These are phyloP conservation scores for Drosophila yooni DNA, from an alignment of 2,888 invertebrate species.

Conservation along the genomic window DNA sequence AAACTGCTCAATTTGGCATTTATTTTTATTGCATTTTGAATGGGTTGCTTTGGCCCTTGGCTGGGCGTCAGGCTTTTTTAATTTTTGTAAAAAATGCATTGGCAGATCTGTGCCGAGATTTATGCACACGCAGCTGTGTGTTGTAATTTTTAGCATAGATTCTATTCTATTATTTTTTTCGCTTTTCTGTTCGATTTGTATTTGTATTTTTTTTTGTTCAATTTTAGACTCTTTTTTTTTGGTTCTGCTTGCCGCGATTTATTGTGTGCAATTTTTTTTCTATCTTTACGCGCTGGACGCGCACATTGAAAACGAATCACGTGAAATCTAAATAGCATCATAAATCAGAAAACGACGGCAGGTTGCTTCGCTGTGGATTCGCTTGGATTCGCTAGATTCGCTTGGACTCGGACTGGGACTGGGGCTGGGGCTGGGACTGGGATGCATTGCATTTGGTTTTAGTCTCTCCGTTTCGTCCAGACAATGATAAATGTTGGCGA, in stretches of 20 bases:
- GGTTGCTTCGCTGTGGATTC: conserved; percentile 66
- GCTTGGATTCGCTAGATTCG: conserved; percentile 19
- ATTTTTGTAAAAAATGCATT: conserved; percentile 64
- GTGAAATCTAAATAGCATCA: conserved; percentile 82
- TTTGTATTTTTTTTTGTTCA: conserved; percentile 21
- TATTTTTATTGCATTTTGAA: conserved; percentile 60
- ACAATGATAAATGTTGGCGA: conserved; percentile 73
- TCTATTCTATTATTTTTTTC: conserved; percentile 31
- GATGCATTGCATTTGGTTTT: conserved; percentile 40
- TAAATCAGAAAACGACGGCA: conserved; percentile 82
- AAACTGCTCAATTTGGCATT: neutral
- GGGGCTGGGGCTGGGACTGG: conserved; percentile 7
- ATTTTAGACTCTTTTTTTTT: conserved; percentile 29
- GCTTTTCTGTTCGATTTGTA: neutral
- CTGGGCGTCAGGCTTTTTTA: conserved; percentile 43
- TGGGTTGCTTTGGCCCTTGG: conserved; percentile 43
- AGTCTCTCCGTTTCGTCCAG: conserved; percentile 65
- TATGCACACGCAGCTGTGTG: conserved; percentile 79
- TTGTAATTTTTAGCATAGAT: conserved; percentile 76
- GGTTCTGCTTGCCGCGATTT: conserved; percentile 59
- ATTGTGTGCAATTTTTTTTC: conserved; percentile 74
- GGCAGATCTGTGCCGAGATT: conserved; percentile 60
- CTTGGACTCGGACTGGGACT: conserved; percentile 15
- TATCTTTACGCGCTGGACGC: conserved; percentile 73
- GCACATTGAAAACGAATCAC: conserved; percentile 80